Percentiles rank a stretch among this genome's conserved stretches.
phyloP scores from a whole-genome alignment of 2,888 invertebrate species.

The Gastracanthus pulcherrimus region DNA sequence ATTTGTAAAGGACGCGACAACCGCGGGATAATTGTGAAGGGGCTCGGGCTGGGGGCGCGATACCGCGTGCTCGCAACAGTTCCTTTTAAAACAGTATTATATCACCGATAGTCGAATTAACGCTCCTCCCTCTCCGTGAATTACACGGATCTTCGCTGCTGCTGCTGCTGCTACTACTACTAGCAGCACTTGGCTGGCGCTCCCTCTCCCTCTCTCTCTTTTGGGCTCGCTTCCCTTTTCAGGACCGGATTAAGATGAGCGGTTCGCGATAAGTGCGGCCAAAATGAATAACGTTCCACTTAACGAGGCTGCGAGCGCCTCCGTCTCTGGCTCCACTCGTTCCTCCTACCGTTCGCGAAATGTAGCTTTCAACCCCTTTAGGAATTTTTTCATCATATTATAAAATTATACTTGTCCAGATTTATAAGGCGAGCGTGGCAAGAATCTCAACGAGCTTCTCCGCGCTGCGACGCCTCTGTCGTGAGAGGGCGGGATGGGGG shows the following conservation, averaged over 20 bases:
- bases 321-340: not conserved
- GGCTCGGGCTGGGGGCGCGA: too few relatives aligned
- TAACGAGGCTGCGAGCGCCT: conserved; percentile 63
- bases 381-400: conserved; percentile 68
- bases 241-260: conserved; percentile 54
- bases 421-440: conserved; percentile 66
- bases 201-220: not conserved
- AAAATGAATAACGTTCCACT: conserved; percentile 65
- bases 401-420: conserved; percentile 69
- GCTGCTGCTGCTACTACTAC: not conserved
- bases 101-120: conserved; percentile 52
- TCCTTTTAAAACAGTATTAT: conserved; percentile 45
- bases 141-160: conserved; percentile 22
- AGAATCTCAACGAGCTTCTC: conserved; percentile 66
- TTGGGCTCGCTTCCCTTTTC: conserved; percentile 18
- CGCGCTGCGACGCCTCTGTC: not conserved
- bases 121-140: conserved; percentile 7
- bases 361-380: conserved; percentile 55
- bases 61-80: too few relatives aligned
- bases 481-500: not conserved
- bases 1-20: too few relatives aligned
- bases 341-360: conserved; percentile 13
- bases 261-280: conserved; percentile 57
- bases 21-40: too few relatives aligned
- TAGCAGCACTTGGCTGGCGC: too few relatives aligned